Evolutionary conservation across 1,140 invertebrate genomes (phyloP), one percentile per base, ranked within the genome.

Genomic region (Anoplophora glabripennis): DNA sequence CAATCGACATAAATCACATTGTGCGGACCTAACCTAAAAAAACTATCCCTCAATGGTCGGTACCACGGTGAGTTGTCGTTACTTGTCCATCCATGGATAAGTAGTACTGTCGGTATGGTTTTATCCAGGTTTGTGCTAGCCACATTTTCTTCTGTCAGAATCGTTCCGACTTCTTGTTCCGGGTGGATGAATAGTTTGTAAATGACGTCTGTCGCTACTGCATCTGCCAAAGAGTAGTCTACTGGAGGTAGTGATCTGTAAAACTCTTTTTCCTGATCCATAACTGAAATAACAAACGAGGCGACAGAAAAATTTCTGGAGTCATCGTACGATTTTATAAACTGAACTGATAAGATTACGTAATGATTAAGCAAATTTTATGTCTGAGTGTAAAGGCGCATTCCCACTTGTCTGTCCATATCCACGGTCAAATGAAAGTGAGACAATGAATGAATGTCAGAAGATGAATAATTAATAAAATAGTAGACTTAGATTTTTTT

Each of bases 1-100:
- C 68, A 87, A 65, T 87, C 83, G 0, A 86, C 75, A 9, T 80
- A 79, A 42, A 87, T 80, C 1, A 87, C 72, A 56, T 86, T 86
- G 70, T 84, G 81, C 37, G 83, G 70, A 36, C 76, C 75, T 35
- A 78, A 74, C 47, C 78, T 38, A 53, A 84, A 73, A 64, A 81
- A 84, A 1, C 76, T 82, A 1, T 62, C 38, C 56, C 57, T 63
- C 12, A 64, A 38, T 17, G 49, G 34, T 36, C 37, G 34, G 33
- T 57, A 67, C 65, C 65, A 70, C 7, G 63, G 59, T 9, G 60
- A 55, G 8, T 28, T 51, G 11, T 55, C 58, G 36, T 57, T 53
- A 2, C 63, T 55, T 14, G 59, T 61, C 49, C 59, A 70, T 18
- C 66, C 68, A 44, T 70, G 68, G 5, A 68, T 62, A 12, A 70